phyloP scores from a whole-genome alignment of 2,888 invertebrate species.

The Ypsolopha sequella region DNA sequence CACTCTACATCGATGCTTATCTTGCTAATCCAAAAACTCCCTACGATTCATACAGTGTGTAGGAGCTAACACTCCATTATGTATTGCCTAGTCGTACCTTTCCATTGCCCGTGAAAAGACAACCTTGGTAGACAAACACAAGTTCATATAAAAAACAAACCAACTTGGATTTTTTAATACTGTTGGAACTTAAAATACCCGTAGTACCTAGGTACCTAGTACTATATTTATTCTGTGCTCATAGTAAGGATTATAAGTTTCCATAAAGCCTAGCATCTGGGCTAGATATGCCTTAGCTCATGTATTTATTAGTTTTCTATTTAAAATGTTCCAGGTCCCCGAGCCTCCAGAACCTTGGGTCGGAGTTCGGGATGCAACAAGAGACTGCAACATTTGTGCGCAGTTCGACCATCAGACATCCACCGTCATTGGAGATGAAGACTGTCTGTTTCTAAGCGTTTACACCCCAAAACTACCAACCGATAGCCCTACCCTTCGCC shows the following conservation, averaged over 20 bases:
- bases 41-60: too few relatives aligned
- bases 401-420: slow-evolving; percentile 70
- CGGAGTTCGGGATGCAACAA: slow-evolving; percentile 74
- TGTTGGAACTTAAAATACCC: too few relatives aligned
- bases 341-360: slow-evolving; percentile 60
- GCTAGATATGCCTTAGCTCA: not conserved
- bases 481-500: slow-evolving; percentile 17
- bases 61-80: too few relatives aligned
- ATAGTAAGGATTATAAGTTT: not conserved
- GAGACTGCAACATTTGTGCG: slow-evolving; percentile 73
- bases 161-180: too few relatives aligned
- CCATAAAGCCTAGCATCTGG: not conserved
- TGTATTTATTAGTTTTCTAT: not conserved
- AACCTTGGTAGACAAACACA: too few relatives aligned
- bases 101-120: too few relatives aligned
- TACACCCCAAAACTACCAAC: slow-evolving; percentile 67
- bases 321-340: slow-evolving; percentile 33
- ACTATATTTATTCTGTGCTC: too few relatives aligned
- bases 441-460: slow-evolving; percentile 78
- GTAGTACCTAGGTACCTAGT: too few relatives aligned
- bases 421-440: slow-evolving; percentile 66
- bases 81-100: too few relatives aligned
- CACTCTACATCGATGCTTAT: too few relatives aligned
- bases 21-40: too few relatives aligned
- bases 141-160: too few relatives aligned